Evolutionary conservation across 2,888 invertebrate species (phyloP).

Genomic region (Torymus texanus): DNA sequence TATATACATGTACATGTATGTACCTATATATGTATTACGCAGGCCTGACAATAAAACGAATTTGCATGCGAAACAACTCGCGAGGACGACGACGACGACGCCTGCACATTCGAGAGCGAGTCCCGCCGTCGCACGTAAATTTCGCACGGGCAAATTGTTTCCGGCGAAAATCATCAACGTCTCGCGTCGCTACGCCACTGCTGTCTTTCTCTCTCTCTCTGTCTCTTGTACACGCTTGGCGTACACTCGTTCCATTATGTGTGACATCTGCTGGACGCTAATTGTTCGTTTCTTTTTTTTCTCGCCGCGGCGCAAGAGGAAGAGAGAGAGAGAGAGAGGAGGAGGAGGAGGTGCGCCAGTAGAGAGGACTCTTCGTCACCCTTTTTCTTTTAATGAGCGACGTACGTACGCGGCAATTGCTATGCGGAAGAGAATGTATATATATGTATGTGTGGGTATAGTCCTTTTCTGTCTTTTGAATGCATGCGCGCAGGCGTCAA

Average conservation of each 20-base stretch:
- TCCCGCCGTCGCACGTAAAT: constrained; percentile 61
- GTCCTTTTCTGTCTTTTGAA: no score
- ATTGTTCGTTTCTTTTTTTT: constrained; percentile 27
- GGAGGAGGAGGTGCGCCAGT: no score
- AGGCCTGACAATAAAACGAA: constrained; percentile 71
- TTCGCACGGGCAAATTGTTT: constrained; percentile 65
- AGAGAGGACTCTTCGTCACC: not conserved
- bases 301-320: no score
- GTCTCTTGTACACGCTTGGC: no score
- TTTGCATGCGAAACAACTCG: constrained; percentile 72
- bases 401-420: no score
- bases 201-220: no score
- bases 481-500: no score
- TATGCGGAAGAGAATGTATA: no score
- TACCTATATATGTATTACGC: constrained; percentile 41
- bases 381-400: constrained; percentile 31
- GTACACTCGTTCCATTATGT: no score
- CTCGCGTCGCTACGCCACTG: not conserved
- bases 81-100: constrained; percentile 30
- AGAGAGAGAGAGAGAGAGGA: no score
- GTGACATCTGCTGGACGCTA: constrained; percentile 32
- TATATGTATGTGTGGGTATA: no score
- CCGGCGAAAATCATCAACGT: constrained; percentile 64
- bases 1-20: not conserved
- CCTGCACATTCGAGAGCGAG: constrained; percentile 58